Evolutionary conservation across 2,113 vertebrate species (phyloP), one percentile per base, ranked within the genome.

Genomic region (Telmatochromis brachygnathus): DNA sequence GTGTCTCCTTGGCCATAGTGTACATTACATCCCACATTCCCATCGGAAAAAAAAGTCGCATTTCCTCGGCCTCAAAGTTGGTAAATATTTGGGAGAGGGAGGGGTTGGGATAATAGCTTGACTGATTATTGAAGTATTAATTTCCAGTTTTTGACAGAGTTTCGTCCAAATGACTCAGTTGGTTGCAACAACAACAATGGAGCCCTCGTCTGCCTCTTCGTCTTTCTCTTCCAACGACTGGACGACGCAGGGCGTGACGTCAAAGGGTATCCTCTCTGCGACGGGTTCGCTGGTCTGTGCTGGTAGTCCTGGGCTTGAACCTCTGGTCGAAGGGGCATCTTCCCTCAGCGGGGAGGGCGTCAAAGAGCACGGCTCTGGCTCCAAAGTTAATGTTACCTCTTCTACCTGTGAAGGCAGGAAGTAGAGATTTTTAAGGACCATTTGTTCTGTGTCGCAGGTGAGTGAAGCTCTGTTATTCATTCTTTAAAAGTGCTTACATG

Each of bases 151-250:
- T 21, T 51, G 7, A 55, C n/a, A 26, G 65, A 7, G n/a, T 30
- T 83, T 73, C 23, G 56, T 77, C 47, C 33, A 33, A 47, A n/a
- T 30, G 30, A 39, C 73, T 96, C 91, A 97, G 53, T 96, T 97
- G 89, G 95, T 96, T 2, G 93, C 94, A 39, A 94, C 90, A 3
- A 91, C 51, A 17, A 94, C 91, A 7, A 92, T 70, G 5, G 93
- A 87, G 49, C 88, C 94, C 3, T 95, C 94, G 17, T 95, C 93
- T 6, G 39, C 82, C 89, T 97, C 97, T 13, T 98, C 97, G 5
- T 97, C 98, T 90, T 98, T 97, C 92, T 98, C 97, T 47, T 98
- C 98, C 83, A 97, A 96, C 1, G 97, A 97, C 65, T 97, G 98
- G 89, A 98, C 96, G 4, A 97, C 95, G 30, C 97, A 98, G 55